Conservation (phyloP, 2,797 vertebrate genomes). For the Chelmon rostratus region DNA sequence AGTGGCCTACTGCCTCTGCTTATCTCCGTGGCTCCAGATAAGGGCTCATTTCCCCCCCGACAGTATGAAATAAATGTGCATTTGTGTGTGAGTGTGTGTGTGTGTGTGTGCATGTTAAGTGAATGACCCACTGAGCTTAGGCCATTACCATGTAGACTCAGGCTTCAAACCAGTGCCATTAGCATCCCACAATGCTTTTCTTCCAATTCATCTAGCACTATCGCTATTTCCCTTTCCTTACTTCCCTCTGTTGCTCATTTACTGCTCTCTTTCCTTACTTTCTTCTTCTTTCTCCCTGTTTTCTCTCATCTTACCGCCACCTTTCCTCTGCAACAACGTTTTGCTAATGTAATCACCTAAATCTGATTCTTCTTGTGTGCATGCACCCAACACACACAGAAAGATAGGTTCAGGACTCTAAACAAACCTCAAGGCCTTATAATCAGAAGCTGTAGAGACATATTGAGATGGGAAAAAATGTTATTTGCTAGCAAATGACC, state of each 20-base stretch:
- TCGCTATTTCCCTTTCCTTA: conserved; percentile 8
- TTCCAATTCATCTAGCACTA: conserved; percentile 14
- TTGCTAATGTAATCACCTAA: neutral
- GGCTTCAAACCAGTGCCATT: conserved; percentile 60
- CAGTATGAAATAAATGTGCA: conserved; percentile 70
- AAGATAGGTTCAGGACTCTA: neutral
- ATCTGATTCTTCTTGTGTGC: neutral
- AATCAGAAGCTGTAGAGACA: neutral
- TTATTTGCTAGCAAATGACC: neutral
- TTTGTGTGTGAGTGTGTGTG: conserved; percentile 46
- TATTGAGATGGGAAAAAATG: neutral
- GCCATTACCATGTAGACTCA: conserved; percentile 44
- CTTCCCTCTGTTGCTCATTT: conserved; percentile 20
- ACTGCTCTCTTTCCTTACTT: neutral
- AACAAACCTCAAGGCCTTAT: neutral
- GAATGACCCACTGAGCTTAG: conserved; percentile 58
- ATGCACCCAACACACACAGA: neutral
- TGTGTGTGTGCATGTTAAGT: conserved; percentile 37
- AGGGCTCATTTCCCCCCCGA: conserved; percentile 74
- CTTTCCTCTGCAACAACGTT: conserved; percentile 2
- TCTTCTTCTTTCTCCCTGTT: neutral
- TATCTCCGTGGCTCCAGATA: conserved; percentile 83
- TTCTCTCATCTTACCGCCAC: neutral
- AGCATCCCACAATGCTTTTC: conserved; percentile 44
- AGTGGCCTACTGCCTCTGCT: conserved; percentile 68